Conservation (phyloP, 2,797 vertebrate species). For the Meriones psammophilus region DNA sequence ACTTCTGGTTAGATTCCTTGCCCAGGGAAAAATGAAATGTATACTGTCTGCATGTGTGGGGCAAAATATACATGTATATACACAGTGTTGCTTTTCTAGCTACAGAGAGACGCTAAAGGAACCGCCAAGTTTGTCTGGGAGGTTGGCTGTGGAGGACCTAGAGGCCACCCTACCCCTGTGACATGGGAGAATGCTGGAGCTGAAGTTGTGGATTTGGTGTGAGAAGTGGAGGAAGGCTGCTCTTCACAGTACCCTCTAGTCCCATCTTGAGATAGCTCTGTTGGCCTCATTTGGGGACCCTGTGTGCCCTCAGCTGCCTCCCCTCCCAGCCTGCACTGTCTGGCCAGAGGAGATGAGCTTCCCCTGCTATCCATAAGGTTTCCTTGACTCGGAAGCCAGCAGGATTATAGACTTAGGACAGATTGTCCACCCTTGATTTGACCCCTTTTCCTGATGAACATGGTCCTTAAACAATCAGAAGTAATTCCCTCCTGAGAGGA, state of each 20-base stretch:
- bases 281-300: not conserved
- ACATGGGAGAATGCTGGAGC: not conserved
- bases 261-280: not conserved
- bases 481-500: constrained; percentile 51
- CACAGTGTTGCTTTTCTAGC: not conserved
- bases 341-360: constrained; percentile 15
- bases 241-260: no score
- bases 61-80: not conserved
- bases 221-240: not conserved
- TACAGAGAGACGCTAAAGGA: not conserved
- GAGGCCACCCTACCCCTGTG: not conserved
- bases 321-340: not conserved
- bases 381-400: constrained; percentile 1
- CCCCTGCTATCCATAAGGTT: not conserved
- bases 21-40: not conserved
- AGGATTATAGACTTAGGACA: constrained; percentile 36
- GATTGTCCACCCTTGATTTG: constrained; percentile 36
- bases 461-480: constrained; percentile 62
- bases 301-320: not conserved
- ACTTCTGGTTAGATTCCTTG: not conserved
- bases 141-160: not conserved
- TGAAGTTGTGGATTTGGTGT: not conserved
- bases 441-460: constrained; percentile 33
- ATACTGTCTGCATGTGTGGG: not conserved
- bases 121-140: not conserved